These are phyloP conservation scores for Pomacea maculata DNA, from an alignment of 1,140 invertebrate genomes.

Conservation along the genomic window DNA sequence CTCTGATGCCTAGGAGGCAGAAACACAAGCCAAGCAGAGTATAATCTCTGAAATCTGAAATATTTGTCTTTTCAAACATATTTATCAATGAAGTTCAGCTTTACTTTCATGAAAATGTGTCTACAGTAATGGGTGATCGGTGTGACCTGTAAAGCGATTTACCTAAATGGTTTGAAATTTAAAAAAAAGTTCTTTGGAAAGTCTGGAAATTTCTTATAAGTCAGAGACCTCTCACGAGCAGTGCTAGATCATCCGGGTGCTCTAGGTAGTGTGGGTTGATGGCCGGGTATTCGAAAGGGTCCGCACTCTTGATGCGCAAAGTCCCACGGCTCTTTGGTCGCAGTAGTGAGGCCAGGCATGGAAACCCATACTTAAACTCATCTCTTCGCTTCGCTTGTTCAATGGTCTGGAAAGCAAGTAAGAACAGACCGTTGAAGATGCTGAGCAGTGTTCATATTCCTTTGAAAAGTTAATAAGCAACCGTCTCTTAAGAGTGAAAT, in stretches of 20 bases:
- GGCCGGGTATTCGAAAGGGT: conserved; percentile 82
- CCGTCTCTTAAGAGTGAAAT: too few relatives aligned
- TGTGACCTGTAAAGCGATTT: too few relatives aligned
- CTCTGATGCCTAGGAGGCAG: conserved; percentile 28
- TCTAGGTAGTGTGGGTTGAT: conserved; percentile 75
- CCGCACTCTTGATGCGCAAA: conserved; percentile 63
- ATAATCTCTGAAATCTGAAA: too few relatives aligned
- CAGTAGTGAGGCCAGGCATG: conserved; percentile 24
- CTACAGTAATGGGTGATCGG: too few relatives aligned
- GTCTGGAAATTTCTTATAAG: too few relatives aligned
- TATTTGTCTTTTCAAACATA: too few relatives aligned
- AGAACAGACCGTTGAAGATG: neutral
- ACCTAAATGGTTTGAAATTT: too few relatives aligned
- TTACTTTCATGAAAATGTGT: too few relatives aligned
- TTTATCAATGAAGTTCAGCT: too few relatives aligned
- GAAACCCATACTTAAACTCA: conserved; percentile 19
- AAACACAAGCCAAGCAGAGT: too few relatives aligned
- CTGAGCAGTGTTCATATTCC: neutral
- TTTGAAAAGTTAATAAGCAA: too few relatives aligned
- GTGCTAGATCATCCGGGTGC: conserved; percentile 42
- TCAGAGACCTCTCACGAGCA: conserved; percentile 42
- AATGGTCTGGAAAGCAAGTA: conserved; percentile 9
- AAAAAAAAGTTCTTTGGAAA: too few relatives aligned
- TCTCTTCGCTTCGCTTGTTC: conserved; percentile 15
- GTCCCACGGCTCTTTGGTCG: conserved; percentile 53